Base-by-base conservation (phyloP, 2,113 vertebrate genomes). In the Macaca nemestrina region DNA sequence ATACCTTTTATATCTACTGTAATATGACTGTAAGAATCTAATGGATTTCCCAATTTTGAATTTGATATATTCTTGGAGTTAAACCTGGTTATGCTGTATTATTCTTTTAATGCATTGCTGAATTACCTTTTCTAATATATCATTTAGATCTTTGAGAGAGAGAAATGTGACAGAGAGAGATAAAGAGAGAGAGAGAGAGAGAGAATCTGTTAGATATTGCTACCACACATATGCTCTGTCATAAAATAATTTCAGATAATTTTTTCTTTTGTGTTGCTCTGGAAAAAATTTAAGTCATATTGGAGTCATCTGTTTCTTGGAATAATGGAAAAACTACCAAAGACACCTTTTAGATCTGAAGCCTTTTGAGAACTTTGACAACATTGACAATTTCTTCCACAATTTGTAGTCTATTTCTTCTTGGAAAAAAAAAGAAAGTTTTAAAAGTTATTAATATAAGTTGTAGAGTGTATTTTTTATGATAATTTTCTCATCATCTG, bases 281-380 rank as follows among this genome's bases (percentile, higher is more conserved):
- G 96, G 85, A 96, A 94, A 70, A 96, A 95, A 93, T 95, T 93
- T 95, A 94, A 78, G 50, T 95, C 91, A 92, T 25, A 89, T 79
- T 96, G 93, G 22, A 86, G 13, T 88, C 75, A 92, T 82, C 79
- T 94, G 23, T 73, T 96, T 95, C 59, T 72, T 85, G 50, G 50
- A 84, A 81, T 35, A 93, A 70, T 75, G 45, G 81, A 90, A 75
- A 86, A 48, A 52, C 81, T 70, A 92, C 38, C 40, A 86, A 95
- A 95, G 45, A 38, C 17, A 85, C 20, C 76, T 96, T 95, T 70
- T 96, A 80, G 72, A 79, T 81, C 55, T 70, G 78, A 95, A 93
- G 68, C 50, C 52, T 91, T 64, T 91, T 91, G 40, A 80, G 38
- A 90, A 95, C 17, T 64, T 88, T 91, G 48, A 80, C 40, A 90